Percentiles rank a stretch among this genome's conserved stretches.
Conservation (phyloP, 2,797 vertebrate species). For the Sylvia borin region DNA sequence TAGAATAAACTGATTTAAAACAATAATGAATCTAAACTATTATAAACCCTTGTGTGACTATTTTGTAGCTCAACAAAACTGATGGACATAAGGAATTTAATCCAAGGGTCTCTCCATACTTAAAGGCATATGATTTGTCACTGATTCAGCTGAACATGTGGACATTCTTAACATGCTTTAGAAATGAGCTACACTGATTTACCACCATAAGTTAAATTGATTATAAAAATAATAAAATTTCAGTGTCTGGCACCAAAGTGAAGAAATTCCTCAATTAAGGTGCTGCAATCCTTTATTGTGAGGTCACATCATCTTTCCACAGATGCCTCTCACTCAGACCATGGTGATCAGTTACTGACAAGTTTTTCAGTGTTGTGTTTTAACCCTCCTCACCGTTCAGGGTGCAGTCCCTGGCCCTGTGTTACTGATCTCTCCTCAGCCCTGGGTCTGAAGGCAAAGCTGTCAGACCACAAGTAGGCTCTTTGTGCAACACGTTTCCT, state of each 20-base stretch:
- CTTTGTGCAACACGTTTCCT: neutral
- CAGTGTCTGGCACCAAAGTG: neutral
- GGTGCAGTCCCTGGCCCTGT: neutral
- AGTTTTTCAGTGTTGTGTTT: neutral
- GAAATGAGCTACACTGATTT: neutral
- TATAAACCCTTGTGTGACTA: neutral
- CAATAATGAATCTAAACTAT: neutral
- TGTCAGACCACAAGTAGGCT: neutral
- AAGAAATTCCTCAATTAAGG: neutral
- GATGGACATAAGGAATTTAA: neutral
- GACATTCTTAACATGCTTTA: neutral
- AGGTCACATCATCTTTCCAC: neutral
- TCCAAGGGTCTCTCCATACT: neutral
- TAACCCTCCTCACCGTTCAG: neutral
- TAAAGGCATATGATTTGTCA: neutral
- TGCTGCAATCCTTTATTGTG: neutral
- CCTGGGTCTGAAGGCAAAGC: rapidly evolving
- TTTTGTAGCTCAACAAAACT: neutral
- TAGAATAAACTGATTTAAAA: conserved; percentile 10
- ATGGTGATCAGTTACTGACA: neutral
- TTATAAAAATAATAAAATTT: neutral
- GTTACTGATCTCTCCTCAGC: neutral
- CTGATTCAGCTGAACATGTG: neutral
- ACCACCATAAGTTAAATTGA: neutral
- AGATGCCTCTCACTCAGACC: neutral